Base-by-base conservation (phyloP, 2,797 vertebrate genomes). In the Manis pentadactyla region DNA sequence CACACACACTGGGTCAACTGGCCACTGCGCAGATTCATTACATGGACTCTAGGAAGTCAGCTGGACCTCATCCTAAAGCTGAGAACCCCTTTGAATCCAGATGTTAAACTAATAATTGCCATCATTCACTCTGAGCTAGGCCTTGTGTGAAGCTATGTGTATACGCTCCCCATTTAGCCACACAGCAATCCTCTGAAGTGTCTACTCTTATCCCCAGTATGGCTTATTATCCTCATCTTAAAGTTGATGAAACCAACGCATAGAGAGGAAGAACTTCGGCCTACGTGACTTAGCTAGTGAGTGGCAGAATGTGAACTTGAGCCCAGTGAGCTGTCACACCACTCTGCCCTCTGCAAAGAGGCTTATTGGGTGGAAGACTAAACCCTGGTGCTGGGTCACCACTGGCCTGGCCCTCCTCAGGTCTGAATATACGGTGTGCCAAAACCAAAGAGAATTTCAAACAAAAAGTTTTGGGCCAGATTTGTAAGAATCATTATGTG, bases 371-470 rank as follows among this genome's bases (percentile, higher is more conserved):
- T 63, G 46, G 34, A 87, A 68, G 21, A n/a, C 4, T 27, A 42
- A 77, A 18, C 13, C 11, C 42, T 10, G 13, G 11, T 25, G 11
- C 19, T 77, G 68, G 51, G 21, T 71, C 59, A 66, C 63, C 37
- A 13, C 1, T 14, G 23, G 21, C 11, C 15, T 53, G 10, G 31
- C 9, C 12, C 3, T 49, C 27, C 12, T 75, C 27, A 61, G 51
- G 31, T 51, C 78, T 61, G 17, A 69, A 69, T 89, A 81, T 42
- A 75, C 82, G 42, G 29, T 2, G 9, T 86, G 75, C 63, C 69
- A 51, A 88, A 96, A 92, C 29, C 84, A 77, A 73, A 96, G 66
- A 75, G 51, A 87, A 37, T 49, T 85, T 92, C 85, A 89, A 84
- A 78, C 42, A 57, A 71, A 19, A 31, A 63, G 5, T 46, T 46